phyloP scores from a whole-genome alignment of 2,797 vertebrate genomes.

The Chaunax sp. region DNA sequence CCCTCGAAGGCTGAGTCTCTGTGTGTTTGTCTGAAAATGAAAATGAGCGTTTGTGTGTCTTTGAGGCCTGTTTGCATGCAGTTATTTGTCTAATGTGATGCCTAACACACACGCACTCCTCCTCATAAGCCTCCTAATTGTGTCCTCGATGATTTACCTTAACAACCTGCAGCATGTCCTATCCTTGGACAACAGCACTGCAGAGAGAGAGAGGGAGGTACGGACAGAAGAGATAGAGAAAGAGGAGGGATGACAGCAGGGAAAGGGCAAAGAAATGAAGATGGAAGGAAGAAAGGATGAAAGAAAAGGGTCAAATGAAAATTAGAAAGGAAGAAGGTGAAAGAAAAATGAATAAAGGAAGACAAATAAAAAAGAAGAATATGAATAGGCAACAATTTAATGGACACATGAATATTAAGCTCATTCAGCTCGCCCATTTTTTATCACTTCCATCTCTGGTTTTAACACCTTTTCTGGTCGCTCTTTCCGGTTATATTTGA shows the following conservation, averaged over 20 bases:
- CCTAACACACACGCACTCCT: slow-evolving; percentile 56
- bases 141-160: slow-evolving; percentile 85
- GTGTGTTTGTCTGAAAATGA: slow-evolving; percentile 71
- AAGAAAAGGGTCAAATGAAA: background rate
- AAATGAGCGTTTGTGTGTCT: slow-evolving; percentile 71
- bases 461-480: too few species aligned
- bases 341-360: background rate
- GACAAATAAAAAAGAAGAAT: background rate
- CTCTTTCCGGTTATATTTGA: too few species aligned
- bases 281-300: background rate
- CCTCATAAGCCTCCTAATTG: slow-evolving; percentile 86
- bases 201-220: slow-evolving; percentile 44
- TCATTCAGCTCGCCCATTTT: background rate
- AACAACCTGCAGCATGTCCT: slow-evolving; percentile 80
- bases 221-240: slow-evolving; percentile 41
- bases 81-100: slow-evolving; percentile 65
- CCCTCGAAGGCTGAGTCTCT: slow-evolving; percentile 72
- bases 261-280: background rate
- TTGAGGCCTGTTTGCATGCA: slow-evolving; percentile 65
- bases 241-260: slow-evolving; percentile 11
- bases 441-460: background rate
- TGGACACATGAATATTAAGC: background rate
- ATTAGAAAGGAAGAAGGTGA: background rate
- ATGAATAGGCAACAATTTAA: slow-evolving; percentile 1
- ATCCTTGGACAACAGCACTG: slow-evolving; percentile 79